phyloP scores from a whole-genome alignment of 2,888 invertebrate genomes.

The Limnephilus rhombicus region DNA sequence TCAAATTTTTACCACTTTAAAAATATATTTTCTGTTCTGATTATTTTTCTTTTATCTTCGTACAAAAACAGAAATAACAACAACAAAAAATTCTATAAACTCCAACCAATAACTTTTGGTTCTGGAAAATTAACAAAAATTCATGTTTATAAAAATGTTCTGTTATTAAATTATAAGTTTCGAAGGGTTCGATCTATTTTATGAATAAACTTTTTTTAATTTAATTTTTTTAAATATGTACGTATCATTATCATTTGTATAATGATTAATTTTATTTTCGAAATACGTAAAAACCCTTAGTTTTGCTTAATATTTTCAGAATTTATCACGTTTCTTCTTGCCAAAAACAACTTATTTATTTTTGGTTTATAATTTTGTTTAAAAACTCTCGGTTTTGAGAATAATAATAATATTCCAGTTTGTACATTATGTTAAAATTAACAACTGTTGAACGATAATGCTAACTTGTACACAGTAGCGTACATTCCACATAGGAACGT shows the following conservation, averaged over 20 bases:
- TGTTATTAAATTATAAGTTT: too few species aligned
- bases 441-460: constrained; percentile 46
- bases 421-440: background rate
- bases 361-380: background rate
- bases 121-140: too few species aligned
- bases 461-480: background rate
- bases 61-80: too few species aligned
- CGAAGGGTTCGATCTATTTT: too few species aligned
- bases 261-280: background rate
- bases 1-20: too few species aligned
- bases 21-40: too few species aligned
- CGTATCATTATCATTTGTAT: background rate
- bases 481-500: too few species aligned
- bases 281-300: background rate
- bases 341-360: background rate
- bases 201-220: background rate
- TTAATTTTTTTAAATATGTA: background rate
- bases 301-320: background rate
- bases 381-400: background rate
- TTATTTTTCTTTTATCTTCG: too few species aligned
- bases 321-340: background rate
- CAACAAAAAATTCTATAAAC: too few species aligned
- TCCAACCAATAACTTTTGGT: too few species aligned
- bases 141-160: too few species aligned
- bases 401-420: background rate